Evolutionary conservation across 2,888 invertebrate species (phyloP), one percentile per base, ranked within the genome.

Genomic region (Pollenia griseotomentosa): DNA sequence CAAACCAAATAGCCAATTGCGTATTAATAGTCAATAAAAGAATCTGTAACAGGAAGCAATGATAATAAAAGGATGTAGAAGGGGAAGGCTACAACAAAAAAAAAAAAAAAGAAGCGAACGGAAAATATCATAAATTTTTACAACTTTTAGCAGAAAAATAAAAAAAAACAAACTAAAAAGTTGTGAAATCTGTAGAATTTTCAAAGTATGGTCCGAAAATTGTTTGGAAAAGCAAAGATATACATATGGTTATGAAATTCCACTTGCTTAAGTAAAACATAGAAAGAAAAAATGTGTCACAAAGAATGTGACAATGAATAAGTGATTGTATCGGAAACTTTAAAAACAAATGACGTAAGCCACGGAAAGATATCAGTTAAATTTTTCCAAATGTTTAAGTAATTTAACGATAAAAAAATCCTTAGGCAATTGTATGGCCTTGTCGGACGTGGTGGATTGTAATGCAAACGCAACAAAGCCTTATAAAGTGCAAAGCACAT

Each of bases 11-110:
- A 86, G 83, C 75, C 86, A 86, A 86, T 86, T 86, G 83, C 83
- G 79, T 83, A 86, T 83, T 86, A 86, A 86, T 75, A 83, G 86
- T 73, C 86, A 86, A 86, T 86, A 86, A 86, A 80, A 77, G 79
- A 83, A 71, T 86, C 79, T 75, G 65, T 80, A 80, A 71, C 86
- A 79, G 86, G 86, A 86, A 83, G 59, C 57, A 79, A 59, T 79
- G 75, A 83, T 83, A 83, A 74, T 63, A 79, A 71, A 79, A 70
- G 55, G 51, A 71, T 82, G 59, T 48, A 55, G 11, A 71, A 46
- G 40, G 5, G 48, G 46, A 59, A 70, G 16, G 14, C 14, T 44
- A 68, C 51, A 61, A 5, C 46, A 71, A 57, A 57, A 61, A 33
- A 1, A 63, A 46, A 23, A 81, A 77, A 6, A 6, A 5, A 33